Base-by-base conservation (phyloP, 2,113 vertebrate genomes). In the Chrysemys picta region DNA sequence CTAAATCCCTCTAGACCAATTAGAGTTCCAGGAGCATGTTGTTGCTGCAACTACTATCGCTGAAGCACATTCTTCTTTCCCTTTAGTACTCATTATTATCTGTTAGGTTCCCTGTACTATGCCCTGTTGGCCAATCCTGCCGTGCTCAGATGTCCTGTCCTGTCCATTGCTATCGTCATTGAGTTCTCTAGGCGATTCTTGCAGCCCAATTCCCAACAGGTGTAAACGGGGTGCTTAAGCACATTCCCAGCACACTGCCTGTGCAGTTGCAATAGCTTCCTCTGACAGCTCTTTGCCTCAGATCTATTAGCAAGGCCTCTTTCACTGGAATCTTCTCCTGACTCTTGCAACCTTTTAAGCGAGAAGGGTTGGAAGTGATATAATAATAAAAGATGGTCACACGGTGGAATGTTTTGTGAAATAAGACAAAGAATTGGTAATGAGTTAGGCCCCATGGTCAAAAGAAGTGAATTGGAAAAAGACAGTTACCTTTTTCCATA, bases 1-100 rank as follows among this genome's bases (percentile, higher is more conserved):
- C 62, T 76, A 87, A 92, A 95, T 93, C 85, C 24, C 80, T 54
- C 52, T 47, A 84, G 94, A 47, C 47, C 80, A 85, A 83, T 90
- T 83, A 93, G 29, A 85, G 31, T 86, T 57, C 84, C 5, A 19
- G 87, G 54, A 83, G 57, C 27, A 54, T 72, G 50, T 82, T 88
- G 87, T 79, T 80, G 47, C 85, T 84, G n/a, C 42, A 91, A 80
- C 38, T 49, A 42, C 29, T 76, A 22, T 35, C 85, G 75, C 82
- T 90, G 49, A 79, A 80, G 35, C 29, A 49, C 52, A 54, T 25
- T 90, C 80, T 54, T 53, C 82, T 83, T 82, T 89, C n/a, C n/a
- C 75, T 93, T 52, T 87, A 5, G 80, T 69, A 29, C 0, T 4
- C 10, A 78, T 91, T 76, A 82, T 79, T 62, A 22, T 38, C 38